Evolutionary conservation across 2,113 vertebrate genomes (phyloP).

Genomic region (Xenus cinereus): DNA sequence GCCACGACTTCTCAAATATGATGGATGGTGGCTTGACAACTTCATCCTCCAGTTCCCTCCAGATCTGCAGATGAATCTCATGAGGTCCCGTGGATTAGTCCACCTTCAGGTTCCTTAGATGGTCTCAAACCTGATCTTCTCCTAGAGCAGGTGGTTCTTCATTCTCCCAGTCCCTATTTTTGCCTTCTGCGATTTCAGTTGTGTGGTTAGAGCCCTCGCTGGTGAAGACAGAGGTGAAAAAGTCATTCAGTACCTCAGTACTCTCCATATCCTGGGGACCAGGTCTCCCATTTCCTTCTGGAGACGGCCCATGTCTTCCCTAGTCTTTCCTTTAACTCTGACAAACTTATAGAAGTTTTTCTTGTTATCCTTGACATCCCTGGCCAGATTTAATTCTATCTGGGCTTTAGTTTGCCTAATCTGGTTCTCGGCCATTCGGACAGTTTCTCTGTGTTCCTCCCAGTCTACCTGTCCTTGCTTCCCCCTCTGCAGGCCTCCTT

Average conservation of each 20-base stretch:
- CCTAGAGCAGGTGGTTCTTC: not conserved
- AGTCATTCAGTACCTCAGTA: not conserved
- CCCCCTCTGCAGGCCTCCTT: not conserved
- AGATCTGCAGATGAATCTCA: not conserved
- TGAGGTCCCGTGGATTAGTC: not conserved
- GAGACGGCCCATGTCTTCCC: not conserved
- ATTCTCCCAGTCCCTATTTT: not conserved
- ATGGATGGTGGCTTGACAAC: not conserved
- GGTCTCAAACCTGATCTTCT: not conserved
- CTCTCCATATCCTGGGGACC: not conserved
- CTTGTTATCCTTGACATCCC: not conserved
- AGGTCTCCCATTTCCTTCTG: not conserved
- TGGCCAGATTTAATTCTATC: not conserved
- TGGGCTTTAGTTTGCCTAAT: not conserved
- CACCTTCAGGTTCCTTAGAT: not conserved
- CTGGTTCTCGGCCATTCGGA: not conserved
- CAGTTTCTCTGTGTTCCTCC: not conserved
- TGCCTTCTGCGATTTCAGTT: not conserved
- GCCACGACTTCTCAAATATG: not conserved
- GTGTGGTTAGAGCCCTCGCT: not conserved
- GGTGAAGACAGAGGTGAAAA: not conserved
- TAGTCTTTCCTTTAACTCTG: not conserved
- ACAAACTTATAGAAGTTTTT: not conserved
- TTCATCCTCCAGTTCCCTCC: not conserved
- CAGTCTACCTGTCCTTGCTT: not conserved